phyloP scores from a whole-genome alignment of 1,140 invertebrate genomes.

The Rhopalosiphum maidis region DNA sequence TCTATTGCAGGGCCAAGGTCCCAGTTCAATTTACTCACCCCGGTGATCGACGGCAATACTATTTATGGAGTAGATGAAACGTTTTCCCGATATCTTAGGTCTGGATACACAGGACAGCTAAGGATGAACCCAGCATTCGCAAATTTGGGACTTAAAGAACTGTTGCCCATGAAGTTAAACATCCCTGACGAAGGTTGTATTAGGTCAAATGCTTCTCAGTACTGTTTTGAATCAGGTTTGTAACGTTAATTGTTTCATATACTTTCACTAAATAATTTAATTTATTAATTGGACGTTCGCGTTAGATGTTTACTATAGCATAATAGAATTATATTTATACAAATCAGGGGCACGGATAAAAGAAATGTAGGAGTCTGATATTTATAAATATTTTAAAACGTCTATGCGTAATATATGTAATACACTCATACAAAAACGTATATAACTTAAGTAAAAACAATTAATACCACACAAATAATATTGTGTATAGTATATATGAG shows the following conservation, averaged over 20 bases:
- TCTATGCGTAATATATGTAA: too few species aligned
- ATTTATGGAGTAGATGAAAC: slow-evolving; percentile 83
- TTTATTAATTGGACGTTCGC: neutral
- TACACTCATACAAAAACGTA: too few species aligned
- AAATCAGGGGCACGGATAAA: neutral
- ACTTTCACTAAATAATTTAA: neutral
- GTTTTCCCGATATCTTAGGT: slow-evolving; percentile 76
- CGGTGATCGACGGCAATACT: slow-evolving; percentile 82
- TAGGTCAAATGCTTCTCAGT: slow-evolving; percentile 84
- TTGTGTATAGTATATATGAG: too few species aligned
- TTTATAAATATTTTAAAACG: too few species aligned
- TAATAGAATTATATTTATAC: neutral
- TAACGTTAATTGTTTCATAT: neutral
- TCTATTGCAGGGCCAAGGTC: slow-evolving; percentile 71
- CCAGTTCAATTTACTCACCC: slow-evolving; percentile 84
- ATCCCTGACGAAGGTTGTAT: slow-evolving; percentile 94
- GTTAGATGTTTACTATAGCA: neutral
- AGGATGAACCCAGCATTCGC: slow-evolving; percentile 88
- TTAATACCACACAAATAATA: too few species aligned
- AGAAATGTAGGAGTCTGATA: neutral
- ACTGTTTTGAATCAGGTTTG: slow-evolving; percentile 86
- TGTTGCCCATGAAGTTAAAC: slow-evolving; percentile 87
- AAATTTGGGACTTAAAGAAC: slow-evolving; percentile 86
- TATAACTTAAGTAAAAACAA: too few species aligned
- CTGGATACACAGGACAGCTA: slow-evolving; percentile 78